Evolutionary conservation across 2,797 vertebrate species (phyloP).

Genomic region (Acanthiza pusilla): DNA sequence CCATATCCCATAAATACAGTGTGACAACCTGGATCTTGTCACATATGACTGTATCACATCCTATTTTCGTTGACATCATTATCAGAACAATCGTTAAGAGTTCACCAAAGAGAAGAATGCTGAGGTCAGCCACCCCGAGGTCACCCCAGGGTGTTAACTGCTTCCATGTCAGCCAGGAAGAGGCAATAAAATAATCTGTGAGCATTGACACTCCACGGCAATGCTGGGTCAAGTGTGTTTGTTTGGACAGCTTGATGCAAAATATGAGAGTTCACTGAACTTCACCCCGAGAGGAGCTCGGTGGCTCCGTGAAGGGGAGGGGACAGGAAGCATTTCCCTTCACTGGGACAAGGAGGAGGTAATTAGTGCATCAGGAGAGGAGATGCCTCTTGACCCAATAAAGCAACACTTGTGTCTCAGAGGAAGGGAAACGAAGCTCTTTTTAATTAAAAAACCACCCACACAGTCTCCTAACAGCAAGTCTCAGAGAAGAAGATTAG

Average conservation of each 20-base stretch:
- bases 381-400: background rate
- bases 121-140: background rate
- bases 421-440: background rate
- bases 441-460: background rate
- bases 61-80: rapidly evolving
- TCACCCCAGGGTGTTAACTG: background rate
- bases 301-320: background rate
- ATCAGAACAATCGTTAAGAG: background rate
- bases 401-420: background rate
- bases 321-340: background rate
- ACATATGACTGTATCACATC: background rate
- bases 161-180: background rate
- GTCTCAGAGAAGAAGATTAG: background rate
- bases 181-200: background rate
- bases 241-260: background rate
- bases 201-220: background rate
- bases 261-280: background rate
- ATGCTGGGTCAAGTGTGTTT: background rate
- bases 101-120: background rate
- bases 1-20: background rate
- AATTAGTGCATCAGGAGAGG: background rate
- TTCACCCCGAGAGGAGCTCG: background rate
- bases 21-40: background rate
- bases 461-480: background rate
- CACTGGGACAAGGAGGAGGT: background rate